Base-by-base conservation (phyloP, 2,113 vertebrate species). In the Hippocampus abdominalis region DNA sequence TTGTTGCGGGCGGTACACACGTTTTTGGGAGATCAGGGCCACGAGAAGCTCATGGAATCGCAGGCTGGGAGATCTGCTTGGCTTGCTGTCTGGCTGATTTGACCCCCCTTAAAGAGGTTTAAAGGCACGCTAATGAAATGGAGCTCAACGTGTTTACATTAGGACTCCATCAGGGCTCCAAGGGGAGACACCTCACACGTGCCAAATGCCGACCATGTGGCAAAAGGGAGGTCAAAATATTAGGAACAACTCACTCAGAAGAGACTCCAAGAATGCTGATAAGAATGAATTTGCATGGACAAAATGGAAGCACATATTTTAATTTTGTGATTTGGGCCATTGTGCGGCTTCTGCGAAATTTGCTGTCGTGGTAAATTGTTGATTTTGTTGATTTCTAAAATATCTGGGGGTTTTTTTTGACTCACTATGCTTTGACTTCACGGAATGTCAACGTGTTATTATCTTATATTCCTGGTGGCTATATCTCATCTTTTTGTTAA, bases 91-190 rank as follows among this genome's bases (percentile, higher is more conserved):
- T 68, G 78, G 73, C 49, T 71, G 83, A 85, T 83, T 85, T 81
- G 64, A 71, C 62, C 62, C 51, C 51, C 63, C 78, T 83, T 73
- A 75, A 83, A 90, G 83, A 86, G 90, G 84, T 88, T 90, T 91
- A 89, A 36, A 69, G 57, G 32, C 57, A 49, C 67, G 64, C 79
- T 91, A 86, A 91, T 90, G 87, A 89, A 88, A 81, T 85, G 80
- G 73, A 76, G 72, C 68, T 64, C n/a, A 44, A n/a, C 21, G 2
- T 46, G 40, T 4, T 64, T 27, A 42, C 61, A 36, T 1, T 5
- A 27, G 12, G 12, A 15, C 23, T 8, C 51, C n/a, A n/a, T 54
- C 51, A 23, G 2, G 21, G 51, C 9, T 57, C 2, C 54, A 57
- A 57, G 15, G 56, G 15, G 56, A 5, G 32, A 36, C 32, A 32